Evolutionary conservation across 2,888 invertebrate genomes (phyloP).

Genomic region (Pachycephus smyrnensis): DNA sequence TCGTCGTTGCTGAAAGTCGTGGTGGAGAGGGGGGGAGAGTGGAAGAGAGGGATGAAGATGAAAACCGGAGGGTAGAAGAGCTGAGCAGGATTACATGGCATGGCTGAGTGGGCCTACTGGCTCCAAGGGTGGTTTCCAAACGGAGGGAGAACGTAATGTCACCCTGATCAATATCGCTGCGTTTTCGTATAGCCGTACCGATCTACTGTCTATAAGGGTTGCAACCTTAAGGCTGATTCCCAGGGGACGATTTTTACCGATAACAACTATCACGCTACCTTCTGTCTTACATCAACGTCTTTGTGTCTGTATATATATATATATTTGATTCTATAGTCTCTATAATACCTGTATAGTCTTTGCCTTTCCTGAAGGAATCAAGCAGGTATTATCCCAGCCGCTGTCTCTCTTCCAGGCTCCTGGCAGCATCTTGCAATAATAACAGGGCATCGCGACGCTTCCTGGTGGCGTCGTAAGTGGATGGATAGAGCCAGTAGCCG

Average conservation of each 20-base stretch:
- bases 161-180: conserved; percentile 21
- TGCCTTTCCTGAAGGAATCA: too few species aligned
- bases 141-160: conserved; percentile 11
- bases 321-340: too few species aligned
- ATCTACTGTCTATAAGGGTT: neutral
- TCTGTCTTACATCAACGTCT: too few species aligned
- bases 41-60: neutral
- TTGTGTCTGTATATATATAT: too few species aligned
- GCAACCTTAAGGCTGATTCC: too few species aligned
- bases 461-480: conserved; percentile 20
- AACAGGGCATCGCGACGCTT: conserved; percentile 11
- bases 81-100: conserved; percentile 29
- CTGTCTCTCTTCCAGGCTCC: neutral
- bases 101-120: conserved; percentile 28
- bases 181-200: neutral
- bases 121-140: conserved; percentile 7
- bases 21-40: neutral
- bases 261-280: too few species aligned
- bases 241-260: too few species aligned
- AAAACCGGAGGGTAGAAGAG: conserved; percentile 5
- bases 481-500: conserved; percentile 13
- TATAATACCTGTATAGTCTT: too few species aligned
- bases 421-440: conserved; percentile 3
- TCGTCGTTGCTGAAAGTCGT: neutral
- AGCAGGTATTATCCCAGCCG: too few species aligned